A percentile compares a stretch with the other conserved stretches of the same genome.
These are phyloP conservation scores for Macrocentrus cingulum DNA, from an alignment of 1,140 invertebrate genomes.

Conservation along the genomic window DNA sequence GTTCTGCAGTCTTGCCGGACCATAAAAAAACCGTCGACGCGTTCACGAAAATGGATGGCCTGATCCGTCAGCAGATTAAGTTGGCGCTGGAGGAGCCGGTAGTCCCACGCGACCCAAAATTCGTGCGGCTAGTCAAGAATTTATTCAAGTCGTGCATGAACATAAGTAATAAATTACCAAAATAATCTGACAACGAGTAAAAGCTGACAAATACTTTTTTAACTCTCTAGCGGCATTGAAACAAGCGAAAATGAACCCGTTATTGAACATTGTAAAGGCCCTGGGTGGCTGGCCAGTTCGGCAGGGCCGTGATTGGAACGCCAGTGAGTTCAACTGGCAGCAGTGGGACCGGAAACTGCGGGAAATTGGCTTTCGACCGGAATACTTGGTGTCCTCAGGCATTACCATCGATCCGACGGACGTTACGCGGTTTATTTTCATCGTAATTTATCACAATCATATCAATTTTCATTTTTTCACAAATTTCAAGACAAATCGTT, in stretches of 20 bases:
- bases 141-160: slow-evolving; percentile 87
- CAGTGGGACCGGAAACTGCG: slow-evolving; percentile 80
- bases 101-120: slow-evolving; percentile 66
- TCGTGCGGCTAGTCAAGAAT: slow-evolving; percentile 74
- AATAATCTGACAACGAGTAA: background rate
- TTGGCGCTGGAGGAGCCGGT: slow-evolving; percentile 72
- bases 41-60: slow-evolving; percentile 78
- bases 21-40: slow-evolving; percentile 74
- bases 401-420: slow-evolving; percentile 81
- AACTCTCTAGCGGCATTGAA: slow-evolving; percentile 66
- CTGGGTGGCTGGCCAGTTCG: slow-evolving; percentile 90
- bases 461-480: slow-evolving; percentile 3
- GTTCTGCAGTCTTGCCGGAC: slow-evolving; percentile 59
- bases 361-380: slow-evolving; percentile 78
- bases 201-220: too few species aligned
- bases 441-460: slow-evolving; percentile 5
- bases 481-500: too few species aligned
- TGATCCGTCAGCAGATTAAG: slow-evolving; percentile 76
- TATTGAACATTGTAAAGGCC: slow-evolving; percentile 69
- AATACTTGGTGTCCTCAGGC: slow-evolving; percentile 89
- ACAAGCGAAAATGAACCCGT: slow-evolving; percentile 68
- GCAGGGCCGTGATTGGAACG: slow-evolving; percentile 74
- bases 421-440: too few species aligned
- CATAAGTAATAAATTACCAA: slow-evolving; percentile 66
- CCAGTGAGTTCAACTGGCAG: slow-evolving; percentile 75